Evolutionary conservation across 2,888 invertebrate genomes (phyloP).

Genomic region (Polyommatus iphigenia): DNA sequence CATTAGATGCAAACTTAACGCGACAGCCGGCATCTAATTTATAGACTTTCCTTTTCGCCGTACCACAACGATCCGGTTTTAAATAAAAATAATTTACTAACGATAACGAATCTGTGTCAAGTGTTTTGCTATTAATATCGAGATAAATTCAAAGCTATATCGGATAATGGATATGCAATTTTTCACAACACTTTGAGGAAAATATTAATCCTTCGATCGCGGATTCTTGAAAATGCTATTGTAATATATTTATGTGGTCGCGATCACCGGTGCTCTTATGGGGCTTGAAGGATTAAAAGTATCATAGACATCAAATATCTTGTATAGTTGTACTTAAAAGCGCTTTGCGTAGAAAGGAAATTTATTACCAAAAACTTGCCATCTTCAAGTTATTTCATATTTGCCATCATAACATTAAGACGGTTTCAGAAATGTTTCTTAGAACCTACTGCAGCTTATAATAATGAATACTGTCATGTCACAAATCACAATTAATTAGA

Average conservation of each 20-base stretch:
- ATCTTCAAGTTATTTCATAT: too few relatives aligned
- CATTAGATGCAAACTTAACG: background rate
- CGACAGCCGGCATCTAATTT: background rate
- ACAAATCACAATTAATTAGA: conserved; percentile 4
- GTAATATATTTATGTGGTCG: too few relatives aligned
- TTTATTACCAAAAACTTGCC: background rate
- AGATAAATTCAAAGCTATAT: background rate
- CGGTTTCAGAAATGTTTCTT: background rate
- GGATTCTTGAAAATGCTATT: too few relatives aligned
- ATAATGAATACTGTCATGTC: background rate
- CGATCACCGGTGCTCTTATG: too few relatives aligned
- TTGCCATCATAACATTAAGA: too few relatives aligned
- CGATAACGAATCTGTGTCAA: background rate
- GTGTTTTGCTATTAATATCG: background rate
- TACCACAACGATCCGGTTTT: background rate
- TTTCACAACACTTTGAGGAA: background rate
- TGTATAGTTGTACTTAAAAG: too few relatives aligned
- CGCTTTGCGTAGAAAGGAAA: background rate
- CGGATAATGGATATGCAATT: background rate
- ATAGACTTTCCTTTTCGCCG: background rate
- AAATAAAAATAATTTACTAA: background rate
- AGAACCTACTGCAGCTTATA: background rate
- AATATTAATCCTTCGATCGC: too few relatives aligned
- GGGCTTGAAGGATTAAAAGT: too few relatives aligned
- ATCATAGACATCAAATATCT: background rate